Evolutionary conservation across 2,113 vertebrate genomes (phyloP).

Genomic region (Nyctibius bracteatus): DNA sequence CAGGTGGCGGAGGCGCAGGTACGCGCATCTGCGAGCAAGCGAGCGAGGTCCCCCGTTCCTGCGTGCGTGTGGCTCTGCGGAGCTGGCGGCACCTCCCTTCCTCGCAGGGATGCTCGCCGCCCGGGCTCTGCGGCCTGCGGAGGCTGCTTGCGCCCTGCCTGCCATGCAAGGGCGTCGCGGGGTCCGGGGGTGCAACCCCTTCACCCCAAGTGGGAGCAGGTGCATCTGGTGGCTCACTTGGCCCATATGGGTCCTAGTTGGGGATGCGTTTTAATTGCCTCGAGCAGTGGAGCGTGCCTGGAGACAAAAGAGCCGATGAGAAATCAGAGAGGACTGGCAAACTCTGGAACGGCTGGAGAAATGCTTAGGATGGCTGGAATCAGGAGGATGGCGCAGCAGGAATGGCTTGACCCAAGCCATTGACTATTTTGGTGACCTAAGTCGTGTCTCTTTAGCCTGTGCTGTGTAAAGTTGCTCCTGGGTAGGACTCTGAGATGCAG

Average conservation of each 20-base stretch:
- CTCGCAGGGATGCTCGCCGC: not conserved
- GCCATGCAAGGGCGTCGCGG: not conserved
- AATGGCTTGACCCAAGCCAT: not conserved
- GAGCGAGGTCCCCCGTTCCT: not conserved
- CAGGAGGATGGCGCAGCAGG: not conserved
- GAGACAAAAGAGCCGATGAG: not conserved
- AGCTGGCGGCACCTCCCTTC: not conserved
- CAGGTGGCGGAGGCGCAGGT: not conserved
- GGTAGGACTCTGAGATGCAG: not conserved
- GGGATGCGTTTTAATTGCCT: not conserved
- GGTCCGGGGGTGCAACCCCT: not conserved
- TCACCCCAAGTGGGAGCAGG: not conserved
- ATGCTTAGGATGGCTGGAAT: not conserved
- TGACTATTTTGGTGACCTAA: not conserved
- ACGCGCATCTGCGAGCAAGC: not conserved
- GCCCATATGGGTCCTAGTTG: accelerated
- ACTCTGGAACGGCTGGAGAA: not conserved
- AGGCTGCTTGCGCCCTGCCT: not conserved
- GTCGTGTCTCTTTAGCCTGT: not conserved
- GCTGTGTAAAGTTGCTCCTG: not conserved
- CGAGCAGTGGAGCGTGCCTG: not conserved
- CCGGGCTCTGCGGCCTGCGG: not conserved
- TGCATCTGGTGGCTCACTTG: not conserved
- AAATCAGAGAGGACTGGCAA: not conserved
- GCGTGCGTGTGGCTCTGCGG: not conserved